Evolutionary conservation across 2,797 vertebrate genomes (phyloP).

Genomic region (Gallinago solitaria): DNA sequence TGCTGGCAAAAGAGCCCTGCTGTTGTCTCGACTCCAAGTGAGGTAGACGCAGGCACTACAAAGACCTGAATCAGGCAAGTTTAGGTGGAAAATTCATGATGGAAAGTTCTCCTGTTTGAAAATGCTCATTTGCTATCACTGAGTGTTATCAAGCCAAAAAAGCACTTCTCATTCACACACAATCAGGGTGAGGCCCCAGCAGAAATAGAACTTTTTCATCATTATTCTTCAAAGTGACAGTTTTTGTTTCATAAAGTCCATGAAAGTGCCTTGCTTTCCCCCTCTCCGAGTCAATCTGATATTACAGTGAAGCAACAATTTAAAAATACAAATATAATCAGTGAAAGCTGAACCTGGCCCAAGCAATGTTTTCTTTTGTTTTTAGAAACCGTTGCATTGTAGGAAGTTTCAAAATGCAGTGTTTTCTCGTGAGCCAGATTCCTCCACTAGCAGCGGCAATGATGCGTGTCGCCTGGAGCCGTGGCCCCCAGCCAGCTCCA

Average conservation of each 20-base stretch:
- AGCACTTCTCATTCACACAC: not conserved
- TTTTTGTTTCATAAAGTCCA: not conserved
- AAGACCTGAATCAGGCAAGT: not conserved
- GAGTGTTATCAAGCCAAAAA: not conserved
- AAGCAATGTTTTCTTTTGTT: not conserved
- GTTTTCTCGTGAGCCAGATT: not conserved
- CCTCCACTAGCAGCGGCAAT: not conserved
- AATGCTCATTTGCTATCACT: not conserved
- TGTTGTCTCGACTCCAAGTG: not conserved
- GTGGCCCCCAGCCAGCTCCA: not conserved
- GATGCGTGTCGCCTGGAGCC: rapidly evolving
- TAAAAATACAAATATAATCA: not conserved
- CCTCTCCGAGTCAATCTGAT: not conserved
- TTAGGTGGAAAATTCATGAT: not conserved
- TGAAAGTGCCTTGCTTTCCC: not conserved
- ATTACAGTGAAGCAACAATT: not conserved
- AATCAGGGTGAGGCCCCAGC: not conserved
- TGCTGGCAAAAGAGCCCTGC: not conserved
- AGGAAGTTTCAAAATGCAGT: not conserved
- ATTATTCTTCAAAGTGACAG: not conserved
- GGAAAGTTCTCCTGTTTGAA: not conserved
- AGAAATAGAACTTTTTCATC: not conserved
- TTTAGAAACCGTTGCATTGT: not conserved
- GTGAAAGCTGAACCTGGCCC: not conserved
- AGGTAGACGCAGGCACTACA: too few species aligned